phyloP scores from a whole-genome alignment of 2,113 vertebrate genomes.

The Plestiodon gilberti region DNA sequence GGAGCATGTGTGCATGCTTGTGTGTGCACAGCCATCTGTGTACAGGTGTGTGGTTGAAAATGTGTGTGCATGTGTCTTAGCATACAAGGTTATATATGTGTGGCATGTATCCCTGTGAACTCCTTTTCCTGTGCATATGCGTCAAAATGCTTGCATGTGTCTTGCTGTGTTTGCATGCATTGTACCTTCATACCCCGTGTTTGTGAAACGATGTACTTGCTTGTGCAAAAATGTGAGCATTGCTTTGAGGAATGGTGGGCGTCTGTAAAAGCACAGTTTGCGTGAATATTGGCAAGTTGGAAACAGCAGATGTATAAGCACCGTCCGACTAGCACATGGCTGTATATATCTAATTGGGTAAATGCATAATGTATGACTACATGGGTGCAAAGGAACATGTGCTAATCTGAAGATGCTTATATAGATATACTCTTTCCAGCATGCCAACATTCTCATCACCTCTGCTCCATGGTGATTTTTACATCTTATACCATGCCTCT shows the following conservation, averaged over 20 bases:
- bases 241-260: not conserved
- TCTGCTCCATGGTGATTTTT: not conserved
- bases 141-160: not conserved
- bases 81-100: conserved; percentile 27
- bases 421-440: not conserved
- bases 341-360: not conserved
- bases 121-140: not conserved
- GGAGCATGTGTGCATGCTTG: not conserved
- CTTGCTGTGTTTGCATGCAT: not conserved
- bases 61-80: not conserved
- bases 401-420: not conserved
- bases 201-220: not conserved
- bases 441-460: not conserved
- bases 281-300: conserved; percentile 4
- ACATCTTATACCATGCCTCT: not conserved
- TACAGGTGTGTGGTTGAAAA: not conserved
- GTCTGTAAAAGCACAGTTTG: not conserved
- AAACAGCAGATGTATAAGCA: conserved; percentile 1
- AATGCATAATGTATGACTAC: conserved; percentile 6
- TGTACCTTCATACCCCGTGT: not conserved
- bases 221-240: not conserved
- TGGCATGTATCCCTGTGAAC: conserved; percentile 59
- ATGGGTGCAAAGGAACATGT: not conserved
- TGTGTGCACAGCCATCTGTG: not conserved
- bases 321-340: not conserved